Percentiles rank a stretch among this genome's conserved stretches.
phyloP scores from a whole-genome alignment of 1,140 invertebrate genomes.

The Ephestia elutella region DNA sequence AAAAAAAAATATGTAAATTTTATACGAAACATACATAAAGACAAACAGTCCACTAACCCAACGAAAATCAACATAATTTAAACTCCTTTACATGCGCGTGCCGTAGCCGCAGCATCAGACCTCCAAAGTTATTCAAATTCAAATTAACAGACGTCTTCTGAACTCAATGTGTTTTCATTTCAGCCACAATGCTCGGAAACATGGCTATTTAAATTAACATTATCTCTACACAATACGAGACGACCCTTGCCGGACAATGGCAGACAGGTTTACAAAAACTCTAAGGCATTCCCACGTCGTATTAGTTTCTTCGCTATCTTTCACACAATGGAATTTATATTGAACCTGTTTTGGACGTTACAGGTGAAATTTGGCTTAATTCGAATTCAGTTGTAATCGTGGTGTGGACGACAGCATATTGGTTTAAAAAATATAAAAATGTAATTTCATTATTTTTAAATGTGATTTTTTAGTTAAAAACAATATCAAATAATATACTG shows the following conservation, averaged over 20 bases:
- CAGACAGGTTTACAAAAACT: slow-evolving; percentile 30
- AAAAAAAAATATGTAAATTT: too few species aligned
- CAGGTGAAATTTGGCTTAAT: neutral
- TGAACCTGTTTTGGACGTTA: neutral
- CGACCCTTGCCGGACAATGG: slow-evolving; percentile 12
- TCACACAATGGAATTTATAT: neutral
- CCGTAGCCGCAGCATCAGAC: neutral
- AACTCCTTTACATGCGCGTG: neutral
- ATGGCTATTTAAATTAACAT: slow-evolving; percentile 1
- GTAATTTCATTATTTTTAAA: too few species aligned
- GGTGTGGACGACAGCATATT: neutral
- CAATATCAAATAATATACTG: too few species aligned
- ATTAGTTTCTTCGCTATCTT: slow-evolving; percentile 7
- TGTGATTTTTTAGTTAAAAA: too few species aligned
- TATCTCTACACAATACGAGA: slow-evolving; percentile 4
- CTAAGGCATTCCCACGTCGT: slow-evolving; percentile 19
- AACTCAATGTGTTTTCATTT: slow-evolving; percentile 1
- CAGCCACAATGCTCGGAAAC: neutral
- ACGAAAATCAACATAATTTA: neutral
- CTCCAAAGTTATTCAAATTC: slow-evolving; percentile 2
- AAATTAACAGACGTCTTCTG: slow-evolving; percentile 1
- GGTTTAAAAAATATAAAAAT: too few species aligned
- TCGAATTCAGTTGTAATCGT: neutral
- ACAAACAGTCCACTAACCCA: neutral
- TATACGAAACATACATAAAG: too few species aligned